phyloP scores from a whole-genome alignment of 92 coral and sea anemone genomes.

The Palythoa caribaeorum region DNA sequence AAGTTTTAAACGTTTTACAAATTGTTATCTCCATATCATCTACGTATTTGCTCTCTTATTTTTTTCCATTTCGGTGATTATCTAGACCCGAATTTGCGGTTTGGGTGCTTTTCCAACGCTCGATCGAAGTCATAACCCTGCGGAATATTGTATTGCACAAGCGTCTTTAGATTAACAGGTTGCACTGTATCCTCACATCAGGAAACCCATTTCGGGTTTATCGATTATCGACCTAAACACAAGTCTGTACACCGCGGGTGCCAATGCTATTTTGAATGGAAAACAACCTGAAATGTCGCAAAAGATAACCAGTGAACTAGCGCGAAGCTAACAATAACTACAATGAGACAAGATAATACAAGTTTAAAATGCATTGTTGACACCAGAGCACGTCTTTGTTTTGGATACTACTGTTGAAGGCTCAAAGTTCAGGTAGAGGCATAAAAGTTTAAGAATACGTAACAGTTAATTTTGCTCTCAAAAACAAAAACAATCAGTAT shows the following conservation, averaged over 20 bases:
- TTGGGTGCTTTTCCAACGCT: not conserved
- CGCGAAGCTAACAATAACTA: not conserved
- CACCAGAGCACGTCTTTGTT: not conserved
- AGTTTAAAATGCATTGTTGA: not conserved
- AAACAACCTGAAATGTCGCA: not conserved
- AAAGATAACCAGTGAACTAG: not conserved
- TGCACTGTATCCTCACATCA: slow-evolving; percentile 13
- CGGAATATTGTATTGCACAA: not conserved
- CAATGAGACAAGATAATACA: not conserved
- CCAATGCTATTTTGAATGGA: slow-evolving; percentile 5
- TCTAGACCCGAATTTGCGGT: not conserved
- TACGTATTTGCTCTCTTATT: not conserved
- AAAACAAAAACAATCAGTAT: not conserved
- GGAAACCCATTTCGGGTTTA: slow-evolving; percentile 23
- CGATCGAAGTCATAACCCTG: not conserved
- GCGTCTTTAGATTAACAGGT: not conserved
- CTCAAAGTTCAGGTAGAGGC: not conserved
- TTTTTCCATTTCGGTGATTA: not conserved
- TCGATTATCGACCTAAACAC: slow-evolving; percentile 20
- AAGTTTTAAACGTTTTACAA: slow-evolving; percentile 9
- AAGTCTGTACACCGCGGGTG: slow-evolving; percentile 10
- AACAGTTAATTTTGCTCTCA: slow-evolving; percentile 19
- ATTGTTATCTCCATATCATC: not conserved
- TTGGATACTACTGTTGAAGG: not conserved
- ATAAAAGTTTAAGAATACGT: not conserved